Evolutionary conservation across 2,797 vertebrate species (phyloP), one percentile per base, ranked within the genome.

Genomic region (Steatocranus sp.): DNA sequence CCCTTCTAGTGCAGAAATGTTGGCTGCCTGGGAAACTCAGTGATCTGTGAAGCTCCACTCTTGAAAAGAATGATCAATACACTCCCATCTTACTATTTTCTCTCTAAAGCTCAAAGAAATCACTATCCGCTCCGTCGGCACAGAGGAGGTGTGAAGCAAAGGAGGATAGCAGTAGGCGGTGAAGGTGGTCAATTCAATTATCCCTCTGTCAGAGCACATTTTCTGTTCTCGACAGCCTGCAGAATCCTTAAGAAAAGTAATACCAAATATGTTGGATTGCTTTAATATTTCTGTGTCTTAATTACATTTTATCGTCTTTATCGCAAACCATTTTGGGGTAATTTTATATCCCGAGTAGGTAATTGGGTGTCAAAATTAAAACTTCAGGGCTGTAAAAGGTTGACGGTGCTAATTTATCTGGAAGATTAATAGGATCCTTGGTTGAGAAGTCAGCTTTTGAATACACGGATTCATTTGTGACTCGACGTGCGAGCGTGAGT

Each of bases 111-210:
- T 88, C 85, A 85, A 84, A 94, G 91, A 93, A 95, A 95, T 94
- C 93, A 79, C 88, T 88, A 90, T 86, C 92, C 6, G n/a, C 79
- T 75, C 81, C 81, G 61, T 79, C 27, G 77, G 61, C 91, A 89
- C 87, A 81, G 85, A 89, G 83, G 86, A 92, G 91, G 90, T 89
- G 88, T 85, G 85, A 83, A 85, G 88, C 53, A 49, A 83, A 86
- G 89, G 88, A 70, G 79, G 84, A 75, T 41, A 79, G 84, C 79
- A 17, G 90, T 91, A 90, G 90, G 89, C 76, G 86, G 85, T 74
- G 77, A 76, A 91, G 84, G 73, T 88, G 94, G 90, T 93, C 93
- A 92, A 93, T 94, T 94, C 92, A 93, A 93, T 94, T 93, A 91
- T 93, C 89, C 83, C 78, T 77, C 86, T 88, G 88, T 91, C 94